Evolutionary conservation across 2,797 vertebrate genomes (phyloP), one percentile per base, ranked within the genome.

Genomic region (Tadarida brasiliensis): DNA sequence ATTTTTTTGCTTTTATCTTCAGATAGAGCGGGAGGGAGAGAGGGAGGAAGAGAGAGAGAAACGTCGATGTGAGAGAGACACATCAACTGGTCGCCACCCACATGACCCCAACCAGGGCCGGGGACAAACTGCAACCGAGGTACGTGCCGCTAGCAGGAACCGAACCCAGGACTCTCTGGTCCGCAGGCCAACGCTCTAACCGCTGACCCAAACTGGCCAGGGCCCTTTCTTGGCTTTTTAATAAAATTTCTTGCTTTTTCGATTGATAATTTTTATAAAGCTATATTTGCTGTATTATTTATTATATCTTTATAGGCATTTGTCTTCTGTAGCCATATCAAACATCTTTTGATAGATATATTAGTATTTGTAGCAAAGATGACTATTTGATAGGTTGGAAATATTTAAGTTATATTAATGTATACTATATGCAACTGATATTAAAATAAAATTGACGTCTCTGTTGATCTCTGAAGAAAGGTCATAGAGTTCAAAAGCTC

Each of bases 401-500:
- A 67, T 88, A 77, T 77, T 91, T 93, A 85, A 94, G 44, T 83
- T 90, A 82, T 73, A 67, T 86, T 85, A 82, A 81, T 87, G 7
- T 77, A 24, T 81, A 47, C 10, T 73, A 61, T n/a, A 56, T 91
- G 30, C 87, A 87, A 88, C 51, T 91, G 82, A 88, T 95, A 51
- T 35, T 89, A 67, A 95, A 85, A 88, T 88, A 83, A 88, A 96
- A 85, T 63, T 91, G 30, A 56, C 70, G 44, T 67, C 15, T 86
- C 15, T 86, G 24, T 91, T 97, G 92, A 95, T 97, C 87, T 89
- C 74, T 90, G 81, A 93, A 81, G 91, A 91, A 91, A 84, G 57
- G 39, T 92, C 57, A 94, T 44, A 92, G 57, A 94, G 80, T 91
- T 96, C 96, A 97, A 86, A 76, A 76, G 73, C 47, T n/a, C 47